These are phyloP conservation scores for Caenorhabditis tropicalis DNA, from an alignment of 1,140 invertebrate genomes.

Conservation along the genomic window DNA sequence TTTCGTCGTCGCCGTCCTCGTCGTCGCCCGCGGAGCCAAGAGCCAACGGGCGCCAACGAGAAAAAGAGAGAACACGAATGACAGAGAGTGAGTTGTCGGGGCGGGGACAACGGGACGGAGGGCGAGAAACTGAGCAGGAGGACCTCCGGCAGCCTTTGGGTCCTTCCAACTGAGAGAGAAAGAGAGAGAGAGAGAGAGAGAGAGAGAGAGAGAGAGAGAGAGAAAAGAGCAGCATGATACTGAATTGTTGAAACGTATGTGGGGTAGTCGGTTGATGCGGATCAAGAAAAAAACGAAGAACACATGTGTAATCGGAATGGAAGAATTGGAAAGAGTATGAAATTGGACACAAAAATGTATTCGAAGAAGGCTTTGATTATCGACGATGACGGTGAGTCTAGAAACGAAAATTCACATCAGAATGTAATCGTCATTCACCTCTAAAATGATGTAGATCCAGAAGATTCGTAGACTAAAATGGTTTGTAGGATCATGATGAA, in stretches of 20 bases:
- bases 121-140: constrained; percentile 34
- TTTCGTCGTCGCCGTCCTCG: not conserved
- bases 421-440: no score
- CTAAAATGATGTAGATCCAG: no score
- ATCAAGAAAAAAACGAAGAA: not conserved
- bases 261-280: not conserved
- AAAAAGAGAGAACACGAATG: not conserved
- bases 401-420: no score
- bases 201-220: not conserved
- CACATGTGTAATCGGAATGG: not conserved
- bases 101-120: not conserved
- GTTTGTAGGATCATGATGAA: no score
- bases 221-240: not conserved
- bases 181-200: no score
- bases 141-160: not conserved
- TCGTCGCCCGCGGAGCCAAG: not conserved
- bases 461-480: no score
- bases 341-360: no score
- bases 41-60: constrained; percentile 30
- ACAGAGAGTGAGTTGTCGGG: not conserved
- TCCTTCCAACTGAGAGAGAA: not conserved
- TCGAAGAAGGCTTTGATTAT: no score
- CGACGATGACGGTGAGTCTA: no score
- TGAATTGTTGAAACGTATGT: constrained; percentile 31
- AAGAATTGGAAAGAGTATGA: not conserved